Percentiles rank a stretch among this genome's conserved stretches.
These are phyloP conservation scores for Latrodectus geometricus DNA, from an alignment of 1,140 invertebrate species.

Conservation along the genomic window DNA sequence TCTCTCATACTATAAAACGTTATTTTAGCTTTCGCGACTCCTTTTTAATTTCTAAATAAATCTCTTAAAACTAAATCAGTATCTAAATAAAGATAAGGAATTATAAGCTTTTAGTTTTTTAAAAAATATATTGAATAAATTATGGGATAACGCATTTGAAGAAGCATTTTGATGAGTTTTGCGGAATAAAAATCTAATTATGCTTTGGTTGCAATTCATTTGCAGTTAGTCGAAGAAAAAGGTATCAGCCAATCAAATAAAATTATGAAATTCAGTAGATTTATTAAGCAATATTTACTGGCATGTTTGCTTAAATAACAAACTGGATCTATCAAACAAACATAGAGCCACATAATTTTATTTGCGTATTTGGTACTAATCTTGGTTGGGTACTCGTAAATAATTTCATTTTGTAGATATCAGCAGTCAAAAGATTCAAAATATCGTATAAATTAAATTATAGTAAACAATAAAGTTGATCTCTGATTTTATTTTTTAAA, in stretches of 20 bases:
- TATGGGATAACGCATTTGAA: neutral
- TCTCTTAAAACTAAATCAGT: no score
- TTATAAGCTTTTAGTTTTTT: neutral
- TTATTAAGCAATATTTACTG: conserved; percentile 29
- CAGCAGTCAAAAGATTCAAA: neutral
- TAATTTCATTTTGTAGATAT: neutral
- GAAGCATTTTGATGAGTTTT: neutral
- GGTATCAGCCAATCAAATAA: conserved; percentile 19
- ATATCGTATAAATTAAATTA: no score
- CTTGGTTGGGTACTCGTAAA: neutral
- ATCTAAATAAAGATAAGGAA: neutral
- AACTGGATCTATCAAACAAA: conserved; percentile 26
- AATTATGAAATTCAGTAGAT: conserved; percentile 33
- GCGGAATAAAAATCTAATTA: no score
- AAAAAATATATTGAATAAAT: neutral
- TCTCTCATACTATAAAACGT: no score
- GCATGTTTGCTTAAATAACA: neutral
- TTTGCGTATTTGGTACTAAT: neutral
- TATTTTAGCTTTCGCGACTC: no score
- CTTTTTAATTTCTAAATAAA: no score
- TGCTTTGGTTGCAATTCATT: neutral
- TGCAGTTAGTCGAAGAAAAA: neutral
- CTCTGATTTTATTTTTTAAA: no score
- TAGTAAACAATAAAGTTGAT: no score
- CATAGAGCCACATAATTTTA: conserved; percentile 19